Conservation (phyloP, 2,113 vertebrate genomes). For the Glareola pratincola region DNA sequence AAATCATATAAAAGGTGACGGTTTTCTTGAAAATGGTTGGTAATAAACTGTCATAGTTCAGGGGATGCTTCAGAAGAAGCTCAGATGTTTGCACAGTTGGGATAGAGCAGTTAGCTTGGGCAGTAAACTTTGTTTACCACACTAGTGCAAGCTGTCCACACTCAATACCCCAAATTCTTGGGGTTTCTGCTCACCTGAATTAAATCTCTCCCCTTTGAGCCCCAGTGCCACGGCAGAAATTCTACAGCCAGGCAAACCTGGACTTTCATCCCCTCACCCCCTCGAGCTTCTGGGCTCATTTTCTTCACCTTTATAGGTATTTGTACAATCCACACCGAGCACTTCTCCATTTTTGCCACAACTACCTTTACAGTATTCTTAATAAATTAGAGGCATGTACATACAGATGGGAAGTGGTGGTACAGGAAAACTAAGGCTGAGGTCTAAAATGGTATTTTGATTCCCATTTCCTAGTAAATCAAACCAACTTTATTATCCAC, state of each 20-base stretch:
- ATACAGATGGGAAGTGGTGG: not conserved
- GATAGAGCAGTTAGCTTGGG: not conserved
- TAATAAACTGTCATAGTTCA: not conserved
- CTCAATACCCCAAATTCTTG: not conserved
- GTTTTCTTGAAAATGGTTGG: not conserved
- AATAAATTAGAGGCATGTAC: not conserved
- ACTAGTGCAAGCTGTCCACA: not conserved
- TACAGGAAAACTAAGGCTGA: not conserved
- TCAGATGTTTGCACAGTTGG: not conserved
- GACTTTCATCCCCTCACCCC: not conserved
- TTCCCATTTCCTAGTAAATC: not conserved
- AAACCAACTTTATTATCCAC: constrained; percentile 40
- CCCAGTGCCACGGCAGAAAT: not conserved
- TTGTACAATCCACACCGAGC: not conserved
- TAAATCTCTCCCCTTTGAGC: not conserved
- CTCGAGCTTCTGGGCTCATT: not conserved
- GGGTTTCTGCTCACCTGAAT: not conserved
- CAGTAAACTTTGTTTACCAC: not conserved
- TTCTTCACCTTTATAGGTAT: not conserved
- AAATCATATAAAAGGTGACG: not conserved
- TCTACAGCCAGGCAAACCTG: not conserved
- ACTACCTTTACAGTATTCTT: not conserved
- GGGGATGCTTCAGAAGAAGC: not conserved
- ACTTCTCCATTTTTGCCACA: not conserved
- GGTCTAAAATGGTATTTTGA: not conserved